Conservation (phyloP, 2,797 vertebrate genomes). For the Pseudomugil gertrudae region DNA sequence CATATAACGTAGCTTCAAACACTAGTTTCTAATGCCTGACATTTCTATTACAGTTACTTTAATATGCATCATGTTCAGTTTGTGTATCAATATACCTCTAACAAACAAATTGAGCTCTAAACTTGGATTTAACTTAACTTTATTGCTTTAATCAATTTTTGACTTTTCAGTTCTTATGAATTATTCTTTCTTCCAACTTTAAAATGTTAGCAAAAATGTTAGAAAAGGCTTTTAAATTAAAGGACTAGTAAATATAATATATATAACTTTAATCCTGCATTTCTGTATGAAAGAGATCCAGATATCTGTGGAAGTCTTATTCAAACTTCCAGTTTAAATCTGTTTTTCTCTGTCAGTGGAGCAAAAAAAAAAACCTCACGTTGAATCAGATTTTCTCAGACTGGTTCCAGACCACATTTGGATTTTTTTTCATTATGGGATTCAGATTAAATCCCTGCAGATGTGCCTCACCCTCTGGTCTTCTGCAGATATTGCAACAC, state of each 20-base stretch:
- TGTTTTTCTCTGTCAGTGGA: not conserved
- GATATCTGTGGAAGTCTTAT: not conserved
- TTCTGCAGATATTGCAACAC: not conserved
- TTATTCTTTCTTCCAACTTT: not conserved
- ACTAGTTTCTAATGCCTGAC: not conserved
- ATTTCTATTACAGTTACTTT: constrained; percentile 23
- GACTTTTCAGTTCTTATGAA: not conserved
- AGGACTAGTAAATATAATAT: not conserved
- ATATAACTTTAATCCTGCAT: not conserved
- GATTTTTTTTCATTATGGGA: not conserved
- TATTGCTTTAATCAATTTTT: not conserved
- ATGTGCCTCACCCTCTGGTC: not conserved
- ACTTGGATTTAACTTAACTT: not conserved
- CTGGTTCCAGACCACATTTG: not conserved
- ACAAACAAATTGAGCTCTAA: not conserved
- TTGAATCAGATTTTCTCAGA: not conserved
- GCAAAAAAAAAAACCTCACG: not conserved
- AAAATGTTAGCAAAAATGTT: not conserved
- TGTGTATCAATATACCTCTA: not conserved
- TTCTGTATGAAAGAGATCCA: too few species aligned
- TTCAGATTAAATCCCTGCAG: not conserved
- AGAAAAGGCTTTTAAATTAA: not conserved
- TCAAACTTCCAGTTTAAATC: not conserved
- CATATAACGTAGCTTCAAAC: constrained; percentile 21
- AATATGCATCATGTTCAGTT: constrained; percentile 17